phyloP scores from a whole-genome alignment of 1,140 invertebrate genomes.

The Apis cerana region DNA sequence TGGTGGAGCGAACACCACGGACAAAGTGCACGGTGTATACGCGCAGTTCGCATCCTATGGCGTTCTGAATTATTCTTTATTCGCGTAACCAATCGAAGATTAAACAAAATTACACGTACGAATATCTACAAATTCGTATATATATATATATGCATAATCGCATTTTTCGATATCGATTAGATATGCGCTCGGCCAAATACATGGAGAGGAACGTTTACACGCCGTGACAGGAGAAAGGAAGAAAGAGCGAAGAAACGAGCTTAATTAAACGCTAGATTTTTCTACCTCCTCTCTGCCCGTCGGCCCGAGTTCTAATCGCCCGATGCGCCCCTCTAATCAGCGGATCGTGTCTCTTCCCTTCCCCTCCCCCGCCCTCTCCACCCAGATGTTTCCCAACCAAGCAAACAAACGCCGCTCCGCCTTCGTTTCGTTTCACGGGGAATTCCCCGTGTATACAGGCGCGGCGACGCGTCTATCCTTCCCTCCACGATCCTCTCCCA shows the following conservation, averaged over 20 bases:
- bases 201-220: neutral
- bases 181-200: no score
- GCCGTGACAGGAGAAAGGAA: neutral
- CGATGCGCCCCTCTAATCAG: slow-evolving; percentile 48
- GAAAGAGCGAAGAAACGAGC: slow-evolving; percentile 7
- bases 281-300: neutral
- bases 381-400: slow-evolving; percentile 3
- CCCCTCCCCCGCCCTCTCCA: neutral
- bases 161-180: no score
- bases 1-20: slow-evolving; percentile 24
- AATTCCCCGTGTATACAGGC: neutral
- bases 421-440: slow-evolving; percentile 28
- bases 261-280: slow-evolving; percentile 54
- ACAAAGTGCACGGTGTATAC: neutral
- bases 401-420: slow-evolving; percentile 3
- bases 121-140: no score
- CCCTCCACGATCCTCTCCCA: slow-evolving; percentile 43
- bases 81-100: no score
- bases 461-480: neutral
- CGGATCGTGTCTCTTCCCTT: neutral
- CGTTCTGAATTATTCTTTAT: no score
- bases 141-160: no score
- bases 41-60: no score
- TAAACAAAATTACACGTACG: no score
- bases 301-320: slow-evolving; percentile 40